phyloP scores from a whole-genome alignment of 2,888 invertebrate species.

The Lycophotia porphyrea region DNA sequence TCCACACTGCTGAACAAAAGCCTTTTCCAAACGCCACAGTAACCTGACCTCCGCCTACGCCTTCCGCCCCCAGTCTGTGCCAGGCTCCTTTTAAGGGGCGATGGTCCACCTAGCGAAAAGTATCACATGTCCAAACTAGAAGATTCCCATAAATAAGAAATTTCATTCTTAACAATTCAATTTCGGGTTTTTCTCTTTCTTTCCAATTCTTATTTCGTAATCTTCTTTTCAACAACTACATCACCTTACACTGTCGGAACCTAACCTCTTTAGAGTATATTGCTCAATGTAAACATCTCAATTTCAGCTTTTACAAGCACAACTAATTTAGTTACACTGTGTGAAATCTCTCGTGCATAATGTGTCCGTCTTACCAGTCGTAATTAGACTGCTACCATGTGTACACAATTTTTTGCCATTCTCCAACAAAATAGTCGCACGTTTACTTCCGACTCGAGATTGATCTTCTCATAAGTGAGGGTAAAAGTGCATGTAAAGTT shows the following conservation, averaged over 20 bases:
- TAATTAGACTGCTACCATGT: slow-evolving; percentile 25
- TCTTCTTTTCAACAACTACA: neutral
- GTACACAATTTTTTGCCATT: slow-evolving; percentile 31
- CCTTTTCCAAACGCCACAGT: neutral
- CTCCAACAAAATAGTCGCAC: slow-evolving; percentile 48
- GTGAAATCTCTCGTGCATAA: slow-evolving; percentile 30
- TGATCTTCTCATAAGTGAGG: slow-evolving; percentile 29
- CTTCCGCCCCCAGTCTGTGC: neutral
- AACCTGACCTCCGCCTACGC: neutral
- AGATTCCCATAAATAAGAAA: neutral
- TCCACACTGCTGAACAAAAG: neutral
- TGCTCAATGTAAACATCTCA: slow-evolving; percentile 25
- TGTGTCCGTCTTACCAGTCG: neutral
- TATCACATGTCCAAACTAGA: neutral
- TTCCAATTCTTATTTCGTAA: neutral
- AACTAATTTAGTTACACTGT: slow-evolving; percentile 1
- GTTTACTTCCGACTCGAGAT: slow-evolving; percentile 50
- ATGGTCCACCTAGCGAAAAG: neutral
- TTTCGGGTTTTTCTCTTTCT: neutral
- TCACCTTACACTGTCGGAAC: neutral
- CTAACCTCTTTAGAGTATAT: neutral
- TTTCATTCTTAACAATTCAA: neutral
- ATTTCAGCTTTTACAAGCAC: neutral
- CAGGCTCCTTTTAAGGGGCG: neutral
- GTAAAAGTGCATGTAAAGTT: slow-evolving; percentile 45